Evolutionary conservation across 64 coral and sea anemone genomes (phyloP).

Genomic region (Dendrophyllia cribrosa): DNA sequence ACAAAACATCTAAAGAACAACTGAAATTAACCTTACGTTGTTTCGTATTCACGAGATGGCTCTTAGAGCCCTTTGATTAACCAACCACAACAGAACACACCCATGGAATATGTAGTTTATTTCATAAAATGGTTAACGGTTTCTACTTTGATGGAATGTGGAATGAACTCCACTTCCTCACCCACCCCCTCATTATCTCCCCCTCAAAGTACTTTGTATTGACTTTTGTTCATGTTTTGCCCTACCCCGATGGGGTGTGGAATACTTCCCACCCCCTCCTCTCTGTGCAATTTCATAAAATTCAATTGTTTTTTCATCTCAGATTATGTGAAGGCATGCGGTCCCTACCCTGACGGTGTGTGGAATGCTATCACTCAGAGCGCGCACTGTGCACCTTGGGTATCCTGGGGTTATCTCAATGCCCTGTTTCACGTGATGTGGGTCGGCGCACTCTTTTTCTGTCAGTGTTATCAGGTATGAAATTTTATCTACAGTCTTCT

Average conservation of each 20-base stretch:
- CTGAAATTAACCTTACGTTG: too few relatives aligned
- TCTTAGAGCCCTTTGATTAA: too few relatives aligned
- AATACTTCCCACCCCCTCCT: neutral
- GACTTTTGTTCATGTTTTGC: too few relatives aligned
- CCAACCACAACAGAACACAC: too few relatives aligned
- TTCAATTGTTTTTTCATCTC: neutral
- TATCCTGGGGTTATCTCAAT: slow-evolving; percentile 84
- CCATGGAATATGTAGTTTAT: too few relatives aligned
- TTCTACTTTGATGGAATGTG: too few relatives aligned
- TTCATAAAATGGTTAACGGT: too few relatives aligned
- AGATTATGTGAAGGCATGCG: slow-evolving; percentile 72
- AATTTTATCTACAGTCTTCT: neutral
- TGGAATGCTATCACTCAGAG: slow-evolving; percentile 63
- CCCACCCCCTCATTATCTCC: too few relatives aligned
- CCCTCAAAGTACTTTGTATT: too few relatives aligned
- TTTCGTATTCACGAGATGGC: too few relatives aligned
- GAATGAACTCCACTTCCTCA: too few relatives aligned
- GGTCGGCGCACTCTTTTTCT: slow-evolving; percentile 79
- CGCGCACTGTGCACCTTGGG: slow-evolving; percentile 78
- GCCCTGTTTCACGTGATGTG: slow-evolving; percentile 81
- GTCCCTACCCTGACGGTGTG: slow-evolving; percentile 69
- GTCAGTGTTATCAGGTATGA: slow-evolving; percentile 90
- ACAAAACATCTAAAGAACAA: too few relatives aligned
- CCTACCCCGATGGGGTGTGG: neutral
- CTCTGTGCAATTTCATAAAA: neutral